Evolutionary conservation across 2,113 vertebrate species (phyloP).

Genomic region (Ciconia maguari): DNA sequence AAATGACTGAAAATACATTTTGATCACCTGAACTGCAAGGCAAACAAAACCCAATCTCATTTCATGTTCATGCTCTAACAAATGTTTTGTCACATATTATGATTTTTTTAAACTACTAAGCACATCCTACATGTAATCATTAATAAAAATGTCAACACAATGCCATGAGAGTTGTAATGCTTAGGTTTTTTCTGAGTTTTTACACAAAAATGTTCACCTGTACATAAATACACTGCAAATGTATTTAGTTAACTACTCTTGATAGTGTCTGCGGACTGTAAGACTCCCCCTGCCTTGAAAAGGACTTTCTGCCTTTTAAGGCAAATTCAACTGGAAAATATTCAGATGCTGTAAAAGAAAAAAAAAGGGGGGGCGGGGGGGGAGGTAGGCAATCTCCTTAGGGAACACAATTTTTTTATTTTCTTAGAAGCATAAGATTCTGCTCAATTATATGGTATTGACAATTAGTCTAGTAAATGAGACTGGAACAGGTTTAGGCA

Average conservation of each 20-base stretch:
- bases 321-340: conserved; percentile 5
- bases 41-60: neutral
- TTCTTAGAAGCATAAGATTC: neutral
- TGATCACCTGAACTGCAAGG: neutral
- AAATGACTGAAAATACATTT: neutral
- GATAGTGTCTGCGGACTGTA: neutral
- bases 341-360: neutral
- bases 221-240: neutral
- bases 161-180: neutral
- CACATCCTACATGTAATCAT: neutral
- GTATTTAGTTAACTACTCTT: neutral
- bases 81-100: neutral
- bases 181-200: neutral
- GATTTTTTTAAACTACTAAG: neutral
- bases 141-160: neutral
- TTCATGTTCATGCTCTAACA: neutral
- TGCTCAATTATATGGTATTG: neutral
- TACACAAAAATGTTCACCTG: neutral
- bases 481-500: neutral
- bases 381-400: neutral
- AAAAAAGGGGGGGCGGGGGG: accelerated
- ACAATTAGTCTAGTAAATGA: neutral
- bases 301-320: neutral
- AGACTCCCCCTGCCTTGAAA: neutral
- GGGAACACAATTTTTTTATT: neutral